Evolutionary conservation across 2,888 invertebrate species (phyloP), one percentile per base, ranked within the genome.

Genomic region (Drosophila anomalata): DNA sequence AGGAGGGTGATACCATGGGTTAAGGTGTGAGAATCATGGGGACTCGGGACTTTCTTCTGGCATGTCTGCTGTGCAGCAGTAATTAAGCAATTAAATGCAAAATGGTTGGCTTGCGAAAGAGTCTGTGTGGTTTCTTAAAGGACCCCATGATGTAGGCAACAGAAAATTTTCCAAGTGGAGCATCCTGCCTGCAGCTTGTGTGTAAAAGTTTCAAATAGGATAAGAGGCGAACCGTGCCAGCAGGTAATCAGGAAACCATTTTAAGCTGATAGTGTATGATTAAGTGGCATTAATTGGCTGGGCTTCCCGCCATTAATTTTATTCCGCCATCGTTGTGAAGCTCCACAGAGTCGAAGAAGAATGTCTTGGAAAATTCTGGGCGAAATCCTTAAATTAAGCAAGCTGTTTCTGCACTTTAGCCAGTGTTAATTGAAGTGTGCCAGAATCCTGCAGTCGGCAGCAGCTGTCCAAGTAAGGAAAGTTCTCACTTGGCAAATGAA

Each of bases 21-120:
- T 8, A 11, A 24, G 41, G 24, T 53, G 52, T 11, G 26, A 24
- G 36, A 41, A 11, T 26, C 5, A 14, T n/a, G n/a, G 39, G 39
- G 8, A 12, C 14, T 11, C 5, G 24, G 39, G 52, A 36, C 36
- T 36, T 36, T 20, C 22, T 26, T 7, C 29, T 31, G 39, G 52
- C 29, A 52, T 31, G 52, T 65, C 53, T 65, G 61, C 67, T 17
- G 31, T 65, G 61, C 61, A 72, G 76, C 63, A 68, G 83, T 87
- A 85, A 85, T 85, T 88, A 85, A 85, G 87, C 87, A 88, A 85
- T 85, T 85, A 88, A 84, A 83, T 52, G 65, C 46, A 63, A 70
- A 70, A 73, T 73, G 56, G 73, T 44, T 73, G 73, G 63, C 70
- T 52, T 63, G 41, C 73, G 55, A 36, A 71, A 51, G 72, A 53